Conservation (phyloP, 1,140 invertebrate genomes). For the Acromyrmex charruanus region DNA sequence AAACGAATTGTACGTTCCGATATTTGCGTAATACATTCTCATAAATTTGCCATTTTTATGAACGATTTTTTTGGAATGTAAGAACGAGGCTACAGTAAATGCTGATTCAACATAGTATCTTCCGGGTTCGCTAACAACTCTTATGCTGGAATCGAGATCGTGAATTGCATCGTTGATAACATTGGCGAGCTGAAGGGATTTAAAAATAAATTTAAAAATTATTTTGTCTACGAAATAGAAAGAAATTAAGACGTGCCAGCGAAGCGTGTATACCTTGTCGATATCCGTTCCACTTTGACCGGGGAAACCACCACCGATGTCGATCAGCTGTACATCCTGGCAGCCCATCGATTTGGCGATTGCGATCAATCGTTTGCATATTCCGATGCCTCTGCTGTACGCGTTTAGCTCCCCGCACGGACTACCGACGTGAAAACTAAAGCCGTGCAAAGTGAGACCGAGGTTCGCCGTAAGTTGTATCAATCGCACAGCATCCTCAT, state of each 20-base stretch:
- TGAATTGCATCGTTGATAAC: constrained; percentile 88
- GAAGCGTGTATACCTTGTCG: constrained; percentile 87
- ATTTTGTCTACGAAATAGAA: not conserved
- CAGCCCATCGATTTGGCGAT: constrained; percentile 89
- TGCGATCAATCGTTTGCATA: constrained; percentile 90
- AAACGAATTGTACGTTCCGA: constrained; percentile 92
- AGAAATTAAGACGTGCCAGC: not conserved
- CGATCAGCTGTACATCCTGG: constrained; percentile 90
- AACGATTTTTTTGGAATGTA: constrained; percentile 89
- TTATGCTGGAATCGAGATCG: constrained; percentile 88
- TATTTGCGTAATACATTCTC: constrained; percentile 90
- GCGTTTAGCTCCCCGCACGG: constrained; percentile 91
- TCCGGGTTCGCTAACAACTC: constrained; percentile 92
- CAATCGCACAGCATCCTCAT: constrained; percentile 91
- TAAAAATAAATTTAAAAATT: not conserved
- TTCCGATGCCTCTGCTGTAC: constrained; percentile 90
- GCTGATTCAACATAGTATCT: constrained; percentile 90
- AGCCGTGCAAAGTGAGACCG: constrained; percentile 92
- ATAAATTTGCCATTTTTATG: constrained; percentile 71
- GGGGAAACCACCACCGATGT: constrained; percentile 95
- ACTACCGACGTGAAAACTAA: constrained; percentile 95
- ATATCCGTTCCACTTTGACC: constrained; percentile 89
- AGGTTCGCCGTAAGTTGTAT: constrained; percentile 92
- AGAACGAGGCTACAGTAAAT: constrained; percentile 88
- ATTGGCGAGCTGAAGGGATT: constrained; percentile 85